Conservation (phyloP, 2,797 vertebrate species). For the Sylvilagus floridanus region DNA sequence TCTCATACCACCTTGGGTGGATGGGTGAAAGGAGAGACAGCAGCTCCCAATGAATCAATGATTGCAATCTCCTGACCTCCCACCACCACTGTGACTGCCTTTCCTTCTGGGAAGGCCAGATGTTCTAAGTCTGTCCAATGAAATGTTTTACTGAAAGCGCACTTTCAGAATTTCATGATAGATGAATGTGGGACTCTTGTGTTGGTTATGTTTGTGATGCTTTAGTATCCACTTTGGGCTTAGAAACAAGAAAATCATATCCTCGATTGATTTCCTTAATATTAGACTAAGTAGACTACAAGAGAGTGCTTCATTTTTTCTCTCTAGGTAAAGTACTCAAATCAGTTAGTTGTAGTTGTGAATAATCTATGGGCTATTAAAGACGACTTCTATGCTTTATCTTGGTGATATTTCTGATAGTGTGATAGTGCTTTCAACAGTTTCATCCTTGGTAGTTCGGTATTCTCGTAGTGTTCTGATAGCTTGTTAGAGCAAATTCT, state of each 20-base stretch:
- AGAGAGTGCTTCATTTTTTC: not conserved
- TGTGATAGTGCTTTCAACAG: too few relatives aligned
- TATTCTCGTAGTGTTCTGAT: not conserved
- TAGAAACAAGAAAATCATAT: not conserved
- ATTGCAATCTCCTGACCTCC: not conserved
- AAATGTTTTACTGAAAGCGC: not conserved
- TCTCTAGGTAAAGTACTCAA: not conserved
- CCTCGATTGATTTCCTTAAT: not conserved
- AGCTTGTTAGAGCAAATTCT: not conserved
- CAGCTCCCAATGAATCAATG: not conserved
- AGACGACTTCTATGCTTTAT: not conserved
- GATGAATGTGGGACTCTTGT: not conserved
- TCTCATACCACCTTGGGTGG: not conserved
- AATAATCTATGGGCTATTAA: not conserved
- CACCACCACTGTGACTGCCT: not conserved
- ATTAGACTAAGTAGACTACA: not conserved
- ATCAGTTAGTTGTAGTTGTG: not conserved
- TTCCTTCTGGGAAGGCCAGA: not conserved
- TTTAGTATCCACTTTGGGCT: not conserved
- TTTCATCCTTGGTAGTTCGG: not conserved
- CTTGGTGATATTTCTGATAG: not conserved
- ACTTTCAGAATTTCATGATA: not conserved
- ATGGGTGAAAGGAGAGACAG: not conserved
- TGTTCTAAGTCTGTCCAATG: not conserved
- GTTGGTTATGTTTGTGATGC: not conserved